Conservation (phyloP, 2,888 invertebrate genomes). For the Oscheius sp. region DNA sequence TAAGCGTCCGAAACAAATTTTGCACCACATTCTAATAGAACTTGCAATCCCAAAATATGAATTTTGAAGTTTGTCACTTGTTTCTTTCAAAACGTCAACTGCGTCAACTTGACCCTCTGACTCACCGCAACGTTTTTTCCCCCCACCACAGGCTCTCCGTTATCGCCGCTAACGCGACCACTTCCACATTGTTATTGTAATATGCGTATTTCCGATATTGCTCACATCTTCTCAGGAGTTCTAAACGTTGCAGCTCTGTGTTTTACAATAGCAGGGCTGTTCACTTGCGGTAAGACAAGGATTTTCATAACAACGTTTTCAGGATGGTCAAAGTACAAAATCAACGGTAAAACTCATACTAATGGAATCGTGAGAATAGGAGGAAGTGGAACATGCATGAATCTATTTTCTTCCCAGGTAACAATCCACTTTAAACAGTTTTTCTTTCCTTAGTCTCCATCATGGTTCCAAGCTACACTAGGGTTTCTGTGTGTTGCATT, state of each 20-base stretch:
- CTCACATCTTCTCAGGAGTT: constrained; percentile 16
- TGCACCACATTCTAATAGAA: background rate
- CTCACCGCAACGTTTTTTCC: background rate
- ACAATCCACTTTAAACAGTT: background rate
- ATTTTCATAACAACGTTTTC: background rate
- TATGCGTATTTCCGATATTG: constrained; percentile 22
- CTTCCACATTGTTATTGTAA: too few relatives aligned
- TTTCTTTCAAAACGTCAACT: background rate
- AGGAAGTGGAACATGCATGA: background rate
- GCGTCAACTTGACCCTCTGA: background rate
- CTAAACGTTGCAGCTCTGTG: background rate
- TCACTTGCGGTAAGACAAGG: constrained; percentile 18
- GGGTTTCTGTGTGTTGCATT: constrained; percentile 13
- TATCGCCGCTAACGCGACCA: background rate
- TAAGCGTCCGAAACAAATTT: too few relatives aligned
- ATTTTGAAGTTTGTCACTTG: background rate
- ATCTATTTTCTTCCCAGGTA: constrained; percentile 6
- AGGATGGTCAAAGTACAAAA: constrained; percentile 15
- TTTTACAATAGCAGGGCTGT: background rate
- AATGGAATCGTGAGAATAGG: background rate
- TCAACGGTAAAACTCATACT: constrained; percentile 5
- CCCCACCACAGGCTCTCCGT: background rate
- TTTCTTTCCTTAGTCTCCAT: background rate
- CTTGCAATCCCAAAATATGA: too few relatives aligned
- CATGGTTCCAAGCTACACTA: constrained; percentile 1